Conservation (phyloP, 2,888 invertebrate species). For the Synanthedon tipuliformis region DNA sequence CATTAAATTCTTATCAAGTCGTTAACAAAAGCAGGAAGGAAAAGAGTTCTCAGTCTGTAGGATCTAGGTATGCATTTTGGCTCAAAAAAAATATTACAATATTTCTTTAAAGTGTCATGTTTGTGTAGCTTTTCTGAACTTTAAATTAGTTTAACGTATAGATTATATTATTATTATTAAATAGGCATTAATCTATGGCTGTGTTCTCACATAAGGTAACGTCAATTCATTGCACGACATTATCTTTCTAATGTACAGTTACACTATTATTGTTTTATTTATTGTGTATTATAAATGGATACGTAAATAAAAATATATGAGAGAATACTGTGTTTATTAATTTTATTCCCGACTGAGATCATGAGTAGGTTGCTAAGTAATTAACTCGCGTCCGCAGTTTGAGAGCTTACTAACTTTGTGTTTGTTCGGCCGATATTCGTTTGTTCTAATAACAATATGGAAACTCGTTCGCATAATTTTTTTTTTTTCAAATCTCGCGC, state of each 20-base stretch:
- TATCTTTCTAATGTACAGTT: slow-evolving; percentile 58
- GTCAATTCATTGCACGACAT: slow-evolving; percentile 68
- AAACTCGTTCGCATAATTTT: too few species aligned
- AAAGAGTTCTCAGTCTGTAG: too few species aligned
- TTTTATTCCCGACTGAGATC: neutral
- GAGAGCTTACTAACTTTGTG: neutral
- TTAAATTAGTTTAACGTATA: slow-evolving; percentile 27
- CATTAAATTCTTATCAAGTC: too few species aligned
- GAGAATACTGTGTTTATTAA: neutral
- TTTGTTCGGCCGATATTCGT: neutral
- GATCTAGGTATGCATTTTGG: neutral
- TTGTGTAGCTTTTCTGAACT: slow-evolving; percentile 20
- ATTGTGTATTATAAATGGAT: slow-evolving; percentile 46
- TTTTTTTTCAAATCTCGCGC: too few species aligned
- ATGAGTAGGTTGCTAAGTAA: neutral
- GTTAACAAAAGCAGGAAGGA: too few species aligned
- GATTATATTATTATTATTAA: slow-evolving; percentile 8
- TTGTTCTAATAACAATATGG: neutral
- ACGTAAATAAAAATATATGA: slow-evolving; percentile 49
- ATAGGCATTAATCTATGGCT: slow-evolving; percentile 64
- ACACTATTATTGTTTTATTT: slow-evolving; percentile 36
- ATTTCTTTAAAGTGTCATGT: slow-evolving; percentile 17
- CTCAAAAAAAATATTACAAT: slow-evolving; percentile 12
- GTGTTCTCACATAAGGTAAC: slow-evolving; percentile 67
- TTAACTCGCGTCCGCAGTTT: neutral